phyloP scores from a whole-genome alignment of 2,888 invertebrate species.

The Noctuana brunneofusca region DNA sequence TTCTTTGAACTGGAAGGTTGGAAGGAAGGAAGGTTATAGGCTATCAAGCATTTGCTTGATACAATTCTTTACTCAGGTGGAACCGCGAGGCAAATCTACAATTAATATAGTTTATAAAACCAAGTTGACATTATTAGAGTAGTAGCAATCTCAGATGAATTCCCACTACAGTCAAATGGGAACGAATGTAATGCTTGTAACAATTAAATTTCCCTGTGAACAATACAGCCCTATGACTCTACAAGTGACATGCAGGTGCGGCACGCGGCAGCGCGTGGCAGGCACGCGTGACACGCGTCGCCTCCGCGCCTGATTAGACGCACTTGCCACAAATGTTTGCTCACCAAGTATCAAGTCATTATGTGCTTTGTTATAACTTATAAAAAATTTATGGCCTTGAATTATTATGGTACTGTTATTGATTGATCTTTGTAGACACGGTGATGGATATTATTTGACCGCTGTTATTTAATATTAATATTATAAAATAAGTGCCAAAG shows the following conservation, averaged over 20 bases:
- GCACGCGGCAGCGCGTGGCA: conserved; percentile 54
- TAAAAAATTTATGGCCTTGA: background rate
- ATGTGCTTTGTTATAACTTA: conserved; percentile 43
- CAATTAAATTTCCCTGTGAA: conserved; percentile 17
- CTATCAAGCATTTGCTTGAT: too few species aligned
- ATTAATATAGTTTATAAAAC: too few species aligned
- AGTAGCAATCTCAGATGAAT: background rate
- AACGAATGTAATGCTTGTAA: conserved; percentile 5
- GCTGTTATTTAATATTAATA: too few species aligned
- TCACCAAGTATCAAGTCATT: conserved; percentile 61
- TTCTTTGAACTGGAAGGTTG: too few species aligned
- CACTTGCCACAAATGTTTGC: conserved; percentile 71
- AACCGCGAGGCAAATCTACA: too few species aligned
- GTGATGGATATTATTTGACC: background rate
- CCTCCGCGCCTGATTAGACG: conserved; percentile 55
- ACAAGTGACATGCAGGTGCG: conserved; percentile 55
- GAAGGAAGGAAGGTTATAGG: too few species aligned
- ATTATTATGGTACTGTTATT: background rate
- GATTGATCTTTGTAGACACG: too few species aligned
- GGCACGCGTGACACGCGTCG: conserved; percentile 53
- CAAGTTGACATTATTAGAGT: background rate
- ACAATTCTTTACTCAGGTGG: too few species aligned
- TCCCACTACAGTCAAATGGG: background rate
- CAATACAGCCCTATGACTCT: conserved; percentile 2
- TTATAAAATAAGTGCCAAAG: too few species aligned